Evolutionary conservation across 1,140 invertebrate genomes (phyloP).

Genomic region (Drosophila lacertosa): DNA sequence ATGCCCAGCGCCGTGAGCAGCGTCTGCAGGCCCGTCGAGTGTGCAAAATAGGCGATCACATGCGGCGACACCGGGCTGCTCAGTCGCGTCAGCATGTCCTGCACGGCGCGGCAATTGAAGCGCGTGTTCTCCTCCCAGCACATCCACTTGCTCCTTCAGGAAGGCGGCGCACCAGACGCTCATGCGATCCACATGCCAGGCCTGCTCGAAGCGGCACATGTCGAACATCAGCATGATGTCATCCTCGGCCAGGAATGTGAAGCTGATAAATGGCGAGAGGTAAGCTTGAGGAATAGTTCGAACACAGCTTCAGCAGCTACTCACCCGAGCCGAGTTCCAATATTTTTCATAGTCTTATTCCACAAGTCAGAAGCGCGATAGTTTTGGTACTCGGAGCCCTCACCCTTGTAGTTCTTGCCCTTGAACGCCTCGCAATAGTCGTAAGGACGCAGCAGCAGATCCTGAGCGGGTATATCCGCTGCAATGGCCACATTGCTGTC

Average conservation of each 20-base stretch:
- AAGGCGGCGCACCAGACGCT: too few species aligned
- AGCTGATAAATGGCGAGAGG: too few species aligned
- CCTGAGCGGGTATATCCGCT: slow-evolving; percentile 73
- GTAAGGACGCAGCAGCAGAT: slow-evolving; percentile 85
- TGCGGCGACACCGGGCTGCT: slow-evolving; percentile 84
- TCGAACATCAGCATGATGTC: slow-evolving; percentile 87
- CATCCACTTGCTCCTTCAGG: too few species aligned
- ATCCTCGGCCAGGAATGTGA: slow-evolving; percentile 81
- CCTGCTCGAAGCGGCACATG: slow-evolving; percentile 91
- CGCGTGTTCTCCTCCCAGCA: slow-evolving; percentile 86
- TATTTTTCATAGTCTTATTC: slow-evolving; percentile 64
- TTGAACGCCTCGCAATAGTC: slow-evolving; percentile 68
- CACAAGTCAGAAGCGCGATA: slow-evolving; percentile 54
- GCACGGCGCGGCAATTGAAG: slow-evolving; percentile 90
- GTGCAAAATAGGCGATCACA: slow-evolving; percentile 90
- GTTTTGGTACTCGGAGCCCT: slow-evolving; percentile 69
- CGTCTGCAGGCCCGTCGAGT: slow-evolving; percentile 87
- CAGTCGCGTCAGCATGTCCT: slow-evolving; percentile 89
- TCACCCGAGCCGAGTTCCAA: slow-evolving; percentile 74
- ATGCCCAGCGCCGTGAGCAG: slow-evolving; percentile 88
- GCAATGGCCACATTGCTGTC: slow-evolving; percentile 83
- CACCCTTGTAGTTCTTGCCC: slow-evolving; percentile 66
- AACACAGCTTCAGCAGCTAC: too few species aligned
- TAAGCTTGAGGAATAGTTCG: too few species aligned
- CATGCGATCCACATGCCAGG: slow-evolving; percentile 86